Conservation (phyloP, 2,113 vertebrate genomes). For the Oceanodroma tethys region DNA sequence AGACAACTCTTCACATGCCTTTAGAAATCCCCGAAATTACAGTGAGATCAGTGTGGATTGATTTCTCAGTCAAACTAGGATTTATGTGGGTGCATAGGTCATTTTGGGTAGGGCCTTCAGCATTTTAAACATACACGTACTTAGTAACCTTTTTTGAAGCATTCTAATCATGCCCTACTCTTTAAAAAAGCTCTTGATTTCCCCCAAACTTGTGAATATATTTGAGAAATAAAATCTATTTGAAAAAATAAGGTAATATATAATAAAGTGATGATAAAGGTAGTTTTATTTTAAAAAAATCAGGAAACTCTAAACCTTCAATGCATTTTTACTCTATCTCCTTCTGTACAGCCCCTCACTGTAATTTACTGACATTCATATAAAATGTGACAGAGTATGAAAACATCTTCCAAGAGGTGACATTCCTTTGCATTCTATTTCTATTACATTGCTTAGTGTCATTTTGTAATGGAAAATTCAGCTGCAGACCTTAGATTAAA, state of each 20-base stretch:
- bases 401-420: constrained; percentile 6
- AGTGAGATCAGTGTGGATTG: background rate
- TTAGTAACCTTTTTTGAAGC: background rate
- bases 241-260: background rate
- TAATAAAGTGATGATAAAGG: background rate
- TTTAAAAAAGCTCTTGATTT: background rate
- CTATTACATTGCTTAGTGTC: background rate
- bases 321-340: background rate
- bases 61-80: background rate
- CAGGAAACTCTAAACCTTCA: background rate
- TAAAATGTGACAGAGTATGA: background rate
- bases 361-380: constrained; percentile 5
- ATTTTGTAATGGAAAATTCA: constrained; percentile 1
- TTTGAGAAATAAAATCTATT: background rate
- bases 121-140: background rate
- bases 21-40: background rate
- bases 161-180: background rate
- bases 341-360: background rate
- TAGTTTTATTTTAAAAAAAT: background rate
- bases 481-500: background rate
- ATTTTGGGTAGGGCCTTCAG: background rate
- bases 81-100: background rate
- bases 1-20: background rate
- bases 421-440: constrained; percentile 9
- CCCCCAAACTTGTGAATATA: background rate